These are phyloP conservation scores for Folsomia candida DNA, from an alignment of 2,888 invertebrate species.

Conservation along the genomic window DNA sequence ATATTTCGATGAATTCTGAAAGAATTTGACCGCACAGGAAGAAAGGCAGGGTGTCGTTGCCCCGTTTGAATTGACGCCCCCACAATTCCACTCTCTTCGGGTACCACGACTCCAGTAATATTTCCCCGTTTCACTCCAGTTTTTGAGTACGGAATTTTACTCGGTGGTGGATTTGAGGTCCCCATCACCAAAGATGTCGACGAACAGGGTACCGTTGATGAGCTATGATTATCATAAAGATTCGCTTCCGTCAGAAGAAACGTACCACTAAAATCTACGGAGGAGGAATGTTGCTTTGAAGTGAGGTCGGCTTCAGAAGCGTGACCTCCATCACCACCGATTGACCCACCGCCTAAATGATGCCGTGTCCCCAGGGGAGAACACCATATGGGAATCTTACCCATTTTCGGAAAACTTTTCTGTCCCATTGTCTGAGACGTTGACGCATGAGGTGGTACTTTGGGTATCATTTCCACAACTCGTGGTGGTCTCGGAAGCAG, in stretches of 20 bases:
- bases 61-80: background rate
- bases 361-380: conserved; percentile 42
- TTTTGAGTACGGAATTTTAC: background rate
- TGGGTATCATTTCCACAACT: conserved; percentile 27
- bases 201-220: background rate
- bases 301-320: background rate
- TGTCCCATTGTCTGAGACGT: conserved; percentile 15
- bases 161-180: conserved; percentile 17
- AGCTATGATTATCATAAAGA: background rate
- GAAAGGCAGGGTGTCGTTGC: background rate
- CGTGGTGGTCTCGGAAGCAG: conserved; percentile 11
- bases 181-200: conserved; percentile 9
- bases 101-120: conserved; percentile 17
- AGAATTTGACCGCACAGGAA: conserved; percentile 6
- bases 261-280: conserved; percentile 24
- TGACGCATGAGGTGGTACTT: background rate
- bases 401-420: conserved; percentile 37
- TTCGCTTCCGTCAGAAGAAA: background rate
- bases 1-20: conserved; percentile 6
- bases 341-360: conserved; percentile 11
- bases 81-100: background rate
- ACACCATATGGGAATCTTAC: conserved; percentile 46
- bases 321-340: background rate
- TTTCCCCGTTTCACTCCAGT: conserved; percentile 23
- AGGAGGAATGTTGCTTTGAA: conserved; percentile 7